Conservation (phyloP, 2,888 invertebrate genomes). For the Drosophila crucigera region DNA sequence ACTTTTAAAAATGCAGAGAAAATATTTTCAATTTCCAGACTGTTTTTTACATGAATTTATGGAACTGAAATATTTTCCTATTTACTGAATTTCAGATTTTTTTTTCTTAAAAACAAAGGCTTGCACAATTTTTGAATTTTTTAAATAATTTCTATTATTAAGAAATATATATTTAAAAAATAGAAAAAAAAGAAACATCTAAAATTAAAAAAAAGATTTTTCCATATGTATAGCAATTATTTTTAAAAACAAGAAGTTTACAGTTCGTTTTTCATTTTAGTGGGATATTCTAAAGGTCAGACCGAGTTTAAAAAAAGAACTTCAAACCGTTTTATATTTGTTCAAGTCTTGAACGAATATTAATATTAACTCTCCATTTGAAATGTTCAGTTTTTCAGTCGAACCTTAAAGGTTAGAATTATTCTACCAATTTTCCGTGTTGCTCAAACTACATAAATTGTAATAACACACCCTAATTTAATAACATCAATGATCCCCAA, state of each 20-base stretch:
- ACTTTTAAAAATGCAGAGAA: background rate
- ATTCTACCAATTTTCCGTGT: background rate
- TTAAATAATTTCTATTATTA: background rate
- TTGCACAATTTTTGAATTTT: background rate
- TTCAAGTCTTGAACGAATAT: background rate
- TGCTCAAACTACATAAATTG: conserved; percentile 13
- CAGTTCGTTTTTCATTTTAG: too few relatives aligned
- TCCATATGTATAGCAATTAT: too few relatives aligned
- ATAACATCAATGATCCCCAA: conserved; percentile 56
- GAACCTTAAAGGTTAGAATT: background rate
- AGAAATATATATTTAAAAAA: background rate
- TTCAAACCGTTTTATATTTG: background rate
- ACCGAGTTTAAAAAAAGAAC: background rate
- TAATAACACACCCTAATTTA: conserved; percentile 30
- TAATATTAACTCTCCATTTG: background rate
- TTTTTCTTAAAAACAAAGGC: background rate
- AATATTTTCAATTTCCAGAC: background rate
- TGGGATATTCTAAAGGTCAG: too few relatives aligned
- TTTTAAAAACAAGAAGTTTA: too few relatives aligned
- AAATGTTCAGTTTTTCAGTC: background rate
- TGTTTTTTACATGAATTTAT: background rate
- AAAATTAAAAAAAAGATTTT: fast-evolving
- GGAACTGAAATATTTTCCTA: background rate
- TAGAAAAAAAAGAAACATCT: background rate
- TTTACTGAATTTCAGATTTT: background rate